Evolutionary conservation across 2,797 vertebrate genomes (phyloP).

Genomic region (Fistularia commersonii): DNA sequence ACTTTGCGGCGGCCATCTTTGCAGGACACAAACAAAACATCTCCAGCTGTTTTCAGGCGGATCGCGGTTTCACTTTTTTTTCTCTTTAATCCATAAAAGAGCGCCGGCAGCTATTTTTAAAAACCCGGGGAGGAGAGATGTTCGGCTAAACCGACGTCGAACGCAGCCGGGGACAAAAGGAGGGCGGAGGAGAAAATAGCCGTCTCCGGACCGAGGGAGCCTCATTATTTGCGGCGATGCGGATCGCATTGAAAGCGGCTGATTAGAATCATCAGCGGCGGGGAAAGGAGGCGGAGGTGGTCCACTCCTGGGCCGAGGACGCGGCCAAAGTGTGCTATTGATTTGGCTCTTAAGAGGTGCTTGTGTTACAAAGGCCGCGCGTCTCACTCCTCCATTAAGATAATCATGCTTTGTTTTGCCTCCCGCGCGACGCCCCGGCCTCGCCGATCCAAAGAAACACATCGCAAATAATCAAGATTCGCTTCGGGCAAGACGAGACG

Average conservation of each 20-base stretch:
- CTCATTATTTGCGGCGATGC: slow-evolving; percentile 68
- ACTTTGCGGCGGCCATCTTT: slow-evolving; percentile 31
- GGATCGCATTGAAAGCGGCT: slow-evolving; percentile 69
- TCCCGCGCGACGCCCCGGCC: slow-evolving; percentile 60
- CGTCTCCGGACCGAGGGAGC: slow-evolving; percentile 56
- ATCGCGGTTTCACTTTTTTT: too few species aligned
- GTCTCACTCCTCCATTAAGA: slow-evolving; percentile 75
- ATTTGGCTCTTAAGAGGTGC: slow-evolving; percentile 77
- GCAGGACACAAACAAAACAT: too few species aligned
- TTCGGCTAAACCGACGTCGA: slow-evolving; percentile 50
- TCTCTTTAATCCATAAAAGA: too few species aligned
- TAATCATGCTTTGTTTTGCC: slow-evolving; percentile 73
- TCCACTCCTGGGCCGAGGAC: slow-evolving; percentile 63
- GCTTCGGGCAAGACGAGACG: too few species aligned
- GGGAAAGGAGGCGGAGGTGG: slow-evolving; percentile 66
- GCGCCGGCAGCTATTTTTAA: slow-evolving; percentile 36
- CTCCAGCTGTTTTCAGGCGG: too few species aligned
- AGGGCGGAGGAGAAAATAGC: slow-evolving; percentile 47
- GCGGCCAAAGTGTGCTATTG: slow-evolving; percentile 67
- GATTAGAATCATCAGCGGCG: slow-evolving; percentile 74
- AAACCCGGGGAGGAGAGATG: slow-evolving; percentile 30
- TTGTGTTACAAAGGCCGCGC: slow-evolving; percentile 73
- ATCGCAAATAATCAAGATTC: slow-evolving; percentile 69
- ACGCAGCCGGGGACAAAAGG: slow-evolving; percentile 34
- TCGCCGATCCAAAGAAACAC: slow-evolving; percentile 66